phyloP scores from a whole-genome alignment of 1,140 invertebrate genomes.

The Nymphalis io region DNA sequence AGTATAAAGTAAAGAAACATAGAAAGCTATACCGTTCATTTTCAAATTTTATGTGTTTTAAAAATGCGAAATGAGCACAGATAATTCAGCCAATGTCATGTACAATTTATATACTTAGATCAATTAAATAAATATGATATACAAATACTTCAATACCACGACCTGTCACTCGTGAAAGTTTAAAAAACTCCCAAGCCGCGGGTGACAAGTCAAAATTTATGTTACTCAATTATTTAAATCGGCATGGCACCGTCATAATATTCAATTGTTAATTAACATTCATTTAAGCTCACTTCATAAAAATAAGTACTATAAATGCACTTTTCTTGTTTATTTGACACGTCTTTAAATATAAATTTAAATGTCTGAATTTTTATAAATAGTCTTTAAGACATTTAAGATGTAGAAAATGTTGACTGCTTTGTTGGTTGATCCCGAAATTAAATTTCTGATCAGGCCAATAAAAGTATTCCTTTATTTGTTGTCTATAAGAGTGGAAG shows the following conservation, averaged over 20 bases:
- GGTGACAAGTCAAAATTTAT: background rate
- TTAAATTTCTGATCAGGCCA: too few species aligned
- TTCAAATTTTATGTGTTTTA: too few species aligned
- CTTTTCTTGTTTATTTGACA: background rate
- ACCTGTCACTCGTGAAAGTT: background rate
- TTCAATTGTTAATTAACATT: background rate
- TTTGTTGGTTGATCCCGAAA: too few species aligned
- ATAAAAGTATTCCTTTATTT: too few species aligned
- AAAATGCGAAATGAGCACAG: too few species aligned
- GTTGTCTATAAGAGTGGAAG: too few species aligned
- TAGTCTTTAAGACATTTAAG: background rate
- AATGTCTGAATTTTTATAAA: background rate
- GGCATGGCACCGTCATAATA: background rate
- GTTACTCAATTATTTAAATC: slow-evolving; percentile 1
- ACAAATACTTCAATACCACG: background rate
- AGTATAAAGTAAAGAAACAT: too few species aligned
- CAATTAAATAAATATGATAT: too few species aligned
- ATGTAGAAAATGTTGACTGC: background rate
- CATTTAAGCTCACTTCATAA: background rate
- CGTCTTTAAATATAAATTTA: background rate
- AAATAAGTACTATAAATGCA: background rate
- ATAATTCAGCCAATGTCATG: too few species aligned
- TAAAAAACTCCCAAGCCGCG: background rate
- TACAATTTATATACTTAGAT: too few species aligned
- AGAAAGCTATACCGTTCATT: too few species aligned